Conservation (phyloP, 1,140 invertebrate genomes). For the Drosophila novamexicana region DNA sequence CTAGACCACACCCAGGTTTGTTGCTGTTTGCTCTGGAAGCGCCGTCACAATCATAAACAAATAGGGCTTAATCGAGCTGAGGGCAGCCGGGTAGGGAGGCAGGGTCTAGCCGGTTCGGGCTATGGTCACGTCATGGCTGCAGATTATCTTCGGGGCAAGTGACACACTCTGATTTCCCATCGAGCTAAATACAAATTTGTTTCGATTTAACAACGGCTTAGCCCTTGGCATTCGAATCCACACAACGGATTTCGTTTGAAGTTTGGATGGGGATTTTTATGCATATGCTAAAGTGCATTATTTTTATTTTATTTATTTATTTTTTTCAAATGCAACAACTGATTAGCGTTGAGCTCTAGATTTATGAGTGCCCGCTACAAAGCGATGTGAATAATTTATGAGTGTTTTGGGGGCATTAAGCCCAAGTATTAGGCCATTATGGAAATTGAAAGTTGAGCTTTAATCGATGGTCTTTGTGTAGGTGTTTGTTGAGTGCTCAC, state of each 20-base stretch:
- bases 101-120: neutral
- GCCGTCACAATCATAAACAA: constrained; percentile 54
- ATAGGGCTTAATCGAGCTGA: constrained; percentile 37
- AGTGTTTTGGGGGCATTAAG: constrained; percentile 36
- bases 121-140: constrained; percentile 49
- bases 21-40: constrained; percentile 29
- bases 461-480: constrained; percentile 8
- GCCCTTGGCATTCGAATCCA: constrained; percentile 46
- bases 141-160: constrained; percentile 61
- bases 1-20: constrained; percentile 47
- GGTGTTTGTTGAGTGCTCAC: neutral
- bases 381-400: constrained; percentile 63
- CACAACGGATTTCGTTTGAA: constrained; percentile 19
- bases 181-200: constrained; percentile 58
- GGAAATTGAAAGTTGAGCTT: constrained; percentile 43
- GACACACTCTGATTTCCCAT: constrained; percentile 51
- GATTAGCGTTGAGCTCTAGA: constrained; percentile 71
- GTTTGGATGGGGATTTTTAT: constrained; percentile 8
- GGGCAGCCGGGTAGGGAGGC: neutral
- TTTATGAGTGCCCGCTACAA: constrained; percentile 56
- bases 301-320: constrained; percentile 25
- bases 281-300: constrained; percentile 44
- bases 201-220: constrained; percentile 68
- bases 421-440: constrained; percentile 5
- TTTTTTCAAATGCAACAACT: constrained; percentile 63